Evolutionary conservation across 1,140 invertebrate species (phyloP), one percentile per base, ranked within the genome.

Genomic region (Phortica variegata): DNA sequence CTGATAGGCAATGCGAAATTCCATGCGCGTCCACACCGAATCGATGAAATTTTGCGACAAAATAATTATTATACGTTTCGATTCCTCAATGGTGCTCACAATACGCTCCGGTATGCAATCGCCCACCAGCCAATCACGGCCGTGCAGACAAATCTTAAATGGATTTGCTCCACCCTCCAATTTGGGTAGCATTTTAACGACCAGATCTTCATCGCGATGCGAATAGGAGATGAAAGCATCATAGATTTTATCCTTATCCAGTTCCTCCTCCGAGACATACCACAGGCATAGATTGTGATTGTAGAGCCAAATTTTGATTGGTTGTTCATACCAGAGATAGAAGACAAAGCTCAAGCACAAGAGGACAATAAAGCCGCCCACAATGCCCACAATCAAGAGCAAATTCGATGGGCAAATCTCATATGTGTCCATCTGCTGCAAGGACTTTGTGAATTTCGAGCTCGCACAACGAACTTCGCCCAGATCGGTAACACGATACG

Each of bases 171-270:
- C 83, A 7, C 56, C 66, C 66, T 88, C 86, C n/a, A 95, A 71
- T 31, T 82, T 79, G 1, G 84, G 77, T 21, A 90, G 77, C n/a
- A 95, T 65, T 42, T 85, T 77, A 2, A 82, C 78, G 0, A 84
- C 75, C 0, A 94, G 84, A 66, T 84, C 80, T 47, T 88, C 84
- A 65, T 95, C 92, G 57, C 84, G 82, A 60, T 90, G 85, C 1
- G 90, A 89, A 69, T 88, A 94, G 46, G 90, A 91, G 13, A 95
- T 82, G 70, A 95, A 95, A 1, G 89, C 90, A 63, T 96, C 92
- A 68, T 87, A 93, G 8, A 80, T 62, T 65, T 90, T 91, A 46
- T 90, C 83, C 49, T 85, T 84, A 56, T 91, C 89, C 1, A 89
- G 56, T 57, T 90, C 87, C 38, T 87, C 81, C 58, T 88, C 85